A percentile compares a stretch with the other conserved stretches of the same genome.
Conservation (phyloP, 2,888 invertebrate genomes). For the Philopedon plagiatum region DNA sequence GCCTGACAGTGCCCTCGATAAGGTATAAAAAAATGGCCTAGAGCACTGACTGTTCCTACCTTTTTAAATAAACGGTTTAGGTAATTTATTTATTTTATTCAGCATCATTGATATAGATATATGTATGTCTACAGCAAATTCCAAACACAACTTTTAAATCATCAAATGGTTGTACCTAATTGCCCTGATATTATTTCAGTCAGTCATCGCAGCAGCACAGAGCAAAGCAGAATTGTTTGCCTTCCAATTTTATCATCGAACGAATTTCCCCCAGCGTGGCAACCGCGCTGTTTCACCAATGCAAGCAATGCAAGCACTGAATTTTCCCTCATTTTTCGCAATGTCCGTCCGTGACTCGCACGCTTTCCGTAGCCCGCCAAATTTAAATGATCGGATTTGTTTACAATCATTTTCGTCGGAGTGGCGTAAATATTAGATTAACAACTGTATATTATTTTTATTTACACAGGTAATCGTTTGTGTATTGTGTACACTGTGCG, state of each 20-base stretch:
- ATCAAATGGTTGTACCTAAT: background rate
- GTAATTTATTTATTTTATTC: no score
- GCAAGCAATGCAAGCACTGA: constrained; percentile 53
- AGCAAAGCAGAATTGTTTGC: background rate
- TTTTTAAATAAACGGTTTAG: no score
- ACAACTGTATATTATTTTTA: constrained; percentile 8
- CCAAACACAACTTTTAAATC: no score
- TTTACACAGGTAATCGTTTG: background rate
- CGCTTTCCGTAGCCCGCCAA: constrained; percentile 34
- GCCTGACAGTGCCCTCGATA: no score
- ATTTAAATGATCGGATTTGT: constrained; percentile 35
- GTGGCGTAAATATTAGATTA: background rate
- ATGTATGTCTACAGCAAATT: no score
- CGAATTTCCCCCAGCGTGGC: constrained; percentile 23
- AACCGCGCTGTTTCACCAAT: constrained; percentile 49
- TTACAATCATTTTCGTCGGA: constrained; percentile 6
- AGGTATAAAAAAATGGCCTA: no score
- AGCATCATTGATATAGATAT: no score
- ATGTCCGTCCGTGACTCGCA: constrained; percentile 44
- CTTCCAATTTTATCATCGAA: background rate
- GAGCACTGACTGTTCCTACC: no score
- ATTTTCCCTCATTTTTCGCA: constrained; percentile 56
- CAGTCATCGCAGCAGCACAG: background rate
- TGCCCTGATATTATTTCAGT: background rate
- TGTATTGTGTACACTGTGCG: constrained; percentile 1